These are phyloP conservation scores for Sula dactylatra DNA, from an alignment of 2,113 vertebrate genomes.

Conservation along the genomic window DNA sequence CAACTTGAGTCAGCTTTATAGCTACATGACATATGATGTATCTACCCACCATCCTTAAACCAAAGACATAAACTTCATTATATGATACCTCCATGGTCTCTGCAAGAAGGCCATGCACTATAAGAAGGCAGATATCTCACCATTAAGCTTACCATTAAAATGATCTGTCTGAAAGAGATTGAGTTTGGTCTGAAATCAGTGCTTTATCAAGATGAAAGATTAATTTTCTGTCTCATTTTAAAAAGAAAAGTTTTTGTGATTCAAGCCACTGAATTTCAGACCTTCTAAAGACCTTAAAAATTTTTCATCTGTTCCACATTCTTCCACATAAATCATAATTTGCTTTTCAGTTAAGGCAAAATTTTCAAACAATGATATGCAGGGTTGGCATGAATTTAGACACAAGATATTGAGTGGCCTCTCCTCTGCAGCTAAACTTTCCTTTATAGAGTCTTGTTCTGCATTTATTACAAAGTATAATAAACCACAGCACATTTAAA, in stretches of 20 bases:
- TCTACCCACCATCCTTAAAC: not conserved
- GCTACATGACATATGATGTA: not conserved
- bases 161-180: not conserved
- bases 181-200: not conserved
- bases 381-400: not conserved
- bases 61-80: not conserved
- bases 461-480: not conserved
- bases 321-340: not conserved
- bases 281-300: not conserved
- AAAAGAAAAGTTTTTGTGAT: not conserved
- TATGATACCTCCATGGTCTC: fast-evolving
- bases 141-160: not conserved
- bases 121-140: not conserved
- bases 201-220: not conserved
- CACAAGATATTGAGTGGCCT: not conserved
- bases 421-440: not conserved
- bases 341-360: not conserved
- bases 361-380: not conserved
- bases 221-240: not conserved
- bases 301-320: not conserved
- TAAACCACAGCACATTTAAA: not conserved
- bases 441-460: not conserved
- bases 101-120: not conserved
- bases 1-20: not conserved
- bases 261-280: not conserved